Evolutionary conservation across 2,113 vertebrate genomes (phyloP), one percentile per base, ranked within the genome.

Genomic region (Salvator merianae): DNA sequence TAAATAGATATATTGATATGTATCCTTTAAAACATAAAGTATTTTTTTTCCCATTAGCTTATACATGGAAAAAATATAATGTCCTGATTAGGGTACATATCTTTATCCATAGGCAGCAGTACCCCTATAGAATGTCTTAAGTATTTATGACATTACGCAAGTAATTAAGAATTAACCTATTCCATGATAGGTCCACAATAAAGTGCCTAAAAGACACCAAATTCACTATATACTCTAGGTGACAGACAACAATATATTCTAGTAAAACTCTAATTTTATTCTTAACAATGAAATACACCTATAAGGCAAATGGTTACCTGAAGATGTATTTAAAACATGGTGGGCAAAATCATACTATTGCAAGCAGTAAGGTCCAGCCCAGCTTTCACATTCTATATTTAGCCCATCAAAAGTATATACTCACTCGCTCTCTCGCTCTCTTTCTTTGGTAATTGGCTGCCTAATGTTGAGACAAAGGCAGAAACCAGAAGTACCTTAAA

Each of bases 261-360:
- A 95, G 93, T 95, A 81, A 79, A 94, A 95, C 92, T 86, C 92
- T 94, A 96, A 92, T 93, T 89, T 94, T 95, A 97, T 95, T 94
- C 94, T 94, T 96, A 96, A 94, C 92, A 95, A 96, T 94, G 95
- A 95, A 97, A 96, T 96, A 95, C 95, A 97, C 96, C 97, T 97
- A 93, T 98, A 98, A 99, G 98, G 98, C 98, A 97, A 98, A 97
- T 96, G 97, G 97, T 96, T 97, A 97, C 97, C 98, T 98, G 98
- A 97, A 98, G 95, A 97, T 97, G 97, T 96, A 93, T 94, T 96
- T 92, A 95, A 97, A 95, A 97, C 93, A 88, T 91, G 92, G 95
- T 90, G 95, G 95, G 95, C 90, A 96, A 97, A 84, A 97, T 95
- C 95, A 96, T 94, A 94, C 96, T 93, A 94, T 94, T 95, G 96